Evolutionary conservation across 2,113 vertebrate genomes (phyloP).

Genomic region (Shinisaurus crocodilurus): DNA sequence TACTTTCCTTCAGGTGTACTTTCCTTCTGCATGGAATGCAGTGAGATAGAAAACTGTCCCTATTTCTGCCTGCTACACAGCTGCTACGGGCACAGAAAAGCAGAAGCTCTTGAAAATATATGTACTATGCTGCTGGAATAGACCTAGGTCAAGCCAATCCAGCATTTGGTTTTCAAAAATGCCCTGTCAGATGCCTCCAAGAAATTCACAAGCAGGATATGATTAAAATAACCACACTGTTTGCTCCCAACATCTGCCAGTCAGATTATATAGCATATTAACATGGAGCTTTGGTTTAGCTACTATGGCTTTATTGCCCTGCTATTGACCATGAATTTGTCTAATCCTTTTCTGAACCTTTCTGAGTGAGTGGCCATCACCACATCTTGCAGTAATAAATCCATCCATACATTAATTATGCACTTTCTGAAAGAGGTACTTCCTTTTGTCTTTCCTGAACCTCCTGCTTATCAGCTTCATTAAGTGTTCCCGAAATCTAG

Average conservation of each 20-base stretch:
- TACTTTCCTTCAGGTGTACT: too few species aligned
- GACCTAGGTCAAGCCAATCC: neutral
- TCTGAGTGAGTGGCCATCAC: neutral
- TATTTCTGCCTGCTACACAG: neutral
- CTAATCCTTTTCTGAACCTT: neutral
- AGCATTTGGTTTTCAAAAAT: neutral
- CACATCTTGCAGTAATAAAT: neutral
- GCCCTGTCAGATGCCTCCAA: neutral
- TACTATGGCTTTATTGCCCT: neutral
- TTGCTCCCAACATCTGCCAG: neutral
- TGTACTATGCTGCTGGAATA: neutral
- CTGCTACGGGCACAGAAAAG: neutral
- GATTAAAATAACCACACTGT: neutral
- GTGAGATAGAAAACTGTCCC: neutral
- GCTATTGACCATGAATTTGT: neutral
- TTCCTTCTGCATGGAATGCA: neutral
- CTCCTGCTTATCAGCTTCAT: neutral
- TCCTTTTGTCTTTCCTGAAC: neutral
- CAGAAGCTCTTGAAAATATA: neutral
- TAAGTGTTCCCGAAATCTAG: neutral
- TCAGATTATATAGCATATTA: neutral
- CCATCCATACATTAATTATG: neutral
- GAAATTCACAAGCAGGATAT: neutral
- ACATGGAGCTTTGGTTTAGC: neutral
- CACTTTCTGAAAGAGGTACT: neutral